phyloP scores from a whole-genome alignment of 2,797 vertebrate genomes.

The Ficedula albicollis region DNA sequence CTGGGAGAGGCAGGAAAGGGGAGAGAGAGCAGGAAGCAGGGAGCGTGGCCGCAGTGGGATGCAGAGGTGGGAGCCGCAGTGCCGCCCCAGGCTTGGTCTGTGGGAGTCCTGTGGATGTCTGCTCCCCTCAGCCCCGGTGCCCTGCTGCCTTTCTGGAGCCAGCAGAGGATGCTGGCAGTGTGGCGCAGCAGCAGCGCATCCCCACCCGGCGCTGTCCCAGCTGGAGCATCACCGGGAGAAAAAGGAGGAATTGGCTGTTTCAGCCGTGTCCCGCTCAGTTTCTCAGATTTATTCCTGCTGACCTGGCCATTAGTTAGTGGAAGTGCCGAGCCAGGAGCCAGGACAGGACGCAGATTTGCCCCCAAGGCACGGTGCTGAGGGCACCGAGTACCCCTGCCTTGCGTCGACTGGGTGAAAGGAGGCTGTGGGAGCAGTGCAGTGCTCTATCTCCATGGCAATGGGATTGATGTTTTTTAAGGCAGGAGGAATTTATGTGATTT shows the following conservation, averaged over 20 bases:
- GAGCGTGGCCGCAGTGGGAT: background rate
- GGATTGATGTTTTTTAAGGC: slow-evolving; percentile 54
- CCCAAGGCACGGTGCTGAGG: fast-evolving
- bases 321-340: background rate
- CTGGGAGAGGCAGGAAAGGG: slow-evolving; percentile 25
- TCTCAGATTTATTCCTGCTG: background rate
- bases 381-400: background rate
- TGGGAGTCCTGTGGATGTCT: background rate
- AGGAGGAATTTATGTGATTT: background rate
- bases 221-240: background rate
- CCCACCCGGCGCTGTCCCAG: fast-evolving
- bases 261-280: fast-evolving
- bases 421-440: background rate
- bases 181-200: background rate
- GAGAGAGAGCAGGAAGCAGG: background rate
- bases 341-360: background rate
- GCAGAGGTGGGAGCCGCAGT: background rate
- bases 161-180: background rate
- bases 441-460: slow-evolving; percentile 66
- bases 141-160: background rate
- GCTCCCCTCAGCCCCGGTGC: background rate
- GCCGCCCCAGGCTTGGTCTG: fast-evolving
- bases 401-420: fast-evolving
- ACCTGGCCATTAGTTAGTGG: fast-evolving
- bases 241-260: background rate